Percentiles rank a stretch among this genome's conserved stretches.
These are phyloP conservation scores for Pseudorhiza aurosa DNA, from an alignment of 30 jellyfish, hydroid and myxozoan genomes.

Conservation along the genomic window DNA sequence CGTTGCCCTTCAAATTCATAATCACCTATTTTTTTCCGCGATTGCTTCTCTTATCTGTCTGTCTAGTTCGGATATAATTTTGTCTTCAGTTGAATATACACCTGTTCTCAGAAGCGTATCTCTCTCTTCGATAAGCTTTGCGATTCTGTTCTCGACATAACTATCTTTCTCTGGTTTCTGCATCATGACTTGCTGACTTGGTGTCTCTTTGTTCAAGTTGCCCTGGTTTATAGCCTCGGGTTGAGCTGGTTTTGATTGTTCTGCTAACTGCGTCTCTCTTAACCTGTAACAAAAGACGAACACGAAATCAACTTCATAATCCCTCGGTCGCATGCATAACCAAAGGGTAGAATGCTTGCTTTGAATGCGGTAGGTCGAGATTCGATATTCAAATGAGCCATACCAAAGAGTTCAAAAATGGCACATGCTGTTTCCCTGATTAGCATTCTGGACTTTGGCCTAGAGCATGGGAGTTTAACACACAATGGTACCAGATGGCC, in stretches of 20 bases:
- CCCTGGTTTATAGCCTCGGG: conserved; percentile 9
- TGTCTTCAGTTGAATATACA: conserved; percentile 91
- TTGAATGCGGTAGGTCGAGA: too few species aligned
- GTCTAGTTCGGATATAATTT: conserved; percentile 87
- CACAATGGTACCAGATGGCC: too few species aligned
- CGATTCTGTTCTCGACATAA: conserved; percentile 60
- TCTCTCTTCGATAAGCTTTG: conserved; percentile 95
- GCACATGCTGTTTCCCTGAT: too few species aligned
- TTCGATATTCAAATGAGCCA: too few species aligned
- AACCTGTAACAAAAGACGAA: conserved; percentile 10
- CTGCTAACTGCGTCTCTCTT: conserved; percentile 27
- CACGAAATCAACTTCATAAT: too few species aligned
- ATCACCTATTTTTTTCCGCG: conserved; percentile 40
- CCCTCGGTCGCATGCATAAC: too few species aligned
- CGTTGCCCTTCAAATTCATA: background rate
- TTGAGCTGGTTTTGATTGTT: background rate
- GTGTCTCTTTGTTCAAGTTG: background rate
- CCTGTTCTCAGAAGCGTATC: conserved; percentile 98
- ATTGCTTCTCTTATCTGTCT: conserved; percentile 83
- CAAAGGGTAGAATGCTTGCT: too few species aligned
- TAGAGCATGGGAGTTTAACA: too few species aligned
- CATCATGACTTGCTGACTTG: background rate
- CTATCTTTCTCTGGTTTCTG: conserved; percentile 3
- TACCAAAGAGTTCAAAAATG: too few species aligned
- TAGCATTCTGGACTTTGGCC: too few species aligned